These are phyloP conservation scores for Chironomus tentans DNA, from an alignment of 2,888 invertebrate genomes.

Conservation along the genomic window DNA sequence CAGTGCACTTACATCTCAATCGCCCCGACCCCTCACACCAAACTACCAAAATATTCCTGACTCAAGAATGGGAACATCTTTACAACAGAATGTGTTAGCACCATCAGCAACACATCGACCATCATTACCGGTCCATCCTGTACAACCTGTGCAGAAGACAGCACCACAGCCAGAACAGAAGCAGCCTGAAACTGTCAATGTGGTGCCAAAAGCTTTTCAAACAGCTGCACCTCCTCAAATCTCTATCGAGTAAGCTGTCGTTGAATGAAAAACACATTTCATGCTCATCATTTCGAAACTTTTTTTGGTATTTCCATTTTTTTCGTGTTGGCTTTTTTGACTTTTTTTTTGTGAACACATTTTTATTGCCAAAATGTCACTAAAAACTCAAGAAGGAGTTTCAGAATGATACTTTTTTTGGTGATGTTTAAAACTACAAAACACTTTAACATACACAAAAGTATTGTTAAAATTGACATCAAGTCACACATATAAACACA, in stretches of 20 bases:
- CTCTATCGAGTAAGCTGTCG: neutral
- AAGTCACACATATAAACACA: no score
- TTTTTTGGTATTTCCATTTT: neutral
- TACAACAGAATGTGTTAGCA: slow-evolving; percentile 50
- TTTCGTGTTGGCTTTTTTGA: neutral
- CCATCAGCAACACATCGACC: slow-evolving; percentile 46
- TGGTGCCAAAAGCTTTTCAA: neutral
- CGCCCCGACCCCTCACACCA: slow-evolving; percentile 50
- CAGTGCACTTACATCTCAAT: slow-evolving; percentile 42
- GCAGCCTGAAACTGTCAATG: slow-evolving; percentile 15
- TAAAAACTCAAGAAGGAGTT: neutral
- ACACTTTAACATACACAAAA: no score
- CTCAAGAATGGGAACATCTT: slow-evolving; percentile 42
- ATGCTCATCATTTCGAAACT: neutral
- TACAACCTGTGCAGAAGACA: neutral
- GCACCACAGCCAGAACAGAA: slow-evolving; percentile 35
- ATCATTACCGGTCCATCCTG: slow-evolving; percentile 43
- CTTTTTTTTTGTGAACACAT: neutral
- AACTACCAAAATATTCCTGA: slow-evolving; percentile 31
- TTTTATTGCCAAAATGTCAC: neutral
- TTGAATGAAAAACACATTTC: neutral
- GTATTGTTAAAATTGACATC: no score
- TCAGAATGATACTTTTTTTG: neutral
- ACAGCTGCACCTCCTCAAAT: neutral
- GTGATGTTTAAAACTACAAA: neutral